A percentile compares a stretch with the other conserved stretches of the same genome.
Conservation (phyloP, 2,888 invertebrate genomes). For the Pterobdella sp. region DNA sequence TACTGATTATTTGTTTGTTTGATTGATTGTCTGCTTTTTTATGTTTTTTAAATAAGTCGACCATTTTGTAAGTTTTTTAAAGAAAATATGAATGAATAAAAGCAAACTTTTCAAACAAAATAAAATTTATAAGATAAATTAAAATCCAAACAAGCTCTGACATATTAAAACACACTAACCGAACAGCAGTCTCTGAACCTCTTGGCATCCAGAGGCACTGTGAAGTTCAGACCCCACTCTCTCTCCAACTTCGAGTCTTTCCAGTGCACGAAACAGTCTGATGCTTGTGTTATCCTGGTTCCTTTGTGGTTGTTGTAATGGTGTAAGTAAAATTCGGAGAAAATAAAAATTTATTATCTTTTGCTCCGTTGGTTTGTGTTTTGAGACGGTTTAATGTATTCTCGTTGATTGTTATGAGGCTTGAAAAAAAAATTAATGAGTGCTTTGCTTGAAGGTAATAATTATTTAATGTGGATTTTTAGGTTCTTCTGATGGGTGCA, state of each 20-base stretch:
- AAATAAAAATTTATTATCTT: no score
- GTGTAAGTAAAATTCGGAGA: no score
- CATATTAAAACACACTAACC: slow-evolving; percentile 40
- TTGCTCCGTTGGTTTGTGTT: no score
- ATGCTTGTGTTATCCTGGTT: slow-evolving; percentile 90
- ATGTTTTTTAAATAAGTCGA: neutral
- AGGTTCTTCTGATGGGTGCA: neutral
- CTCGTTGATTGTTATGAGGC: no score
- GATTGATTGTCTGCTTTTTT: neutral
- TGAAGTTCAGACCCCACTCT: slow-evolving; percentile 97
- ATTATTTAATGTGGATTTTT: no score
- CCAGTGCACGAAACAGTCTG: slow-evolving; percentile 98
- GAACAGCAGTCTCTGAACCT: slow-evolving; percentile 62
- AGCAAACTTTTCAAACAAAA: neutral
- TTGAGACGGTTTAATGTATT: no score
- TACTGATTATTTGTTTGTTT: neutral
- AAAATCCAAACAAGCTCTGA: neutral
- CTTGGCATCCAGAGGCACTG: slow-evolving; percentile 91
- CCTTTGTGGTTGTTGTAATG: slow-evolving; percentile 57
- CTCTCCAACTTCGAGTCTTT: slow-evolving; percentile 71
- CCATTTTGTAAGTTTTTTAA: neutral
- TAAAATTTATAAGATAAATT: neutral
- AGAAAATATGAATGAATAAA: neutral
- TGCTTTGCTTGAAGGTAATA: no score
- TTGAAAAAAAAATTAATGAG: no score